A percentile compares a stretch with the other conserved stretches of the same genome.
phyloP scores from a whole-genome alignment of 2,888 invertebrate genomes.

The Acleris literana region DNA sequence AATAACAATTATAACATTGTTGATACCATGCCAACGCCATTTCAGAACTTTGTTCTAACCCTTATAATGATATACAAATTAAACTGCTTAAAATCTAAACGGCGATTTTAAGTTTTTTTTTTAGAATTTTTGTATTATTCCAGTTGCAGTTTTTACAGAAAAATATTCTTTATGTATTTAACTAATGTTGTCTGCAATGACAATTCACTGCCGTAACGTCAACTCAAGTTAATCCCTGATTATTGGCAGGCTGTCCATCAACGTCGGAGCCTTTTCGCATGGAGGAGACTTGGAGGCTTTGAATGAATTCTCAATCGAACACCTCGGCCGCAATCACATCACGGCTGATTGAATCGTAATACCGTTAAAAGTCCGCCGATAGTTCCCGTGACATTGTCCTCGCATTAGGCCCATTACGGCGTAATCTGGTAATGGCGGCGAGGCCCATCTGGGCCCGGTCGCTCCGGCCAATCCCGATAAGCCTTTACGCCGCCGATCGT shows the following conservation, averaged over 20 bases:
- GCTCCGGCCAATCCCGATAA: constrained; percentile 48
- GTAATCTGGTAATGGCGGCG: constrained; percentile 53
- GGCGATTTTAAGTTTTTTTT: too few relatives aligned
- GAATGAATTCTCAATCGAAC: constrained; percentile 13
- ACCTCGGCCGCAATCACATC: constrained; percentile 11
- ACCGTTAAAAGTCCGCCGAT: constrained; percentile 36
- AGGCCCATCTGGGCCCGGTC: constrained; percentile 37
- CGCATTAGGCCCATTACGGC: constrained; percentile 48
- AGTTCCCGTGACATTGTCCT: constrained; percentile 38
- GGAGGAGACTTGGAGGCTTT: neutral
- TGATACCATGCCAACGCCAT: too few relatives aligned
- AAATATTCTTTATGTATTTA: too few relatives aligned
- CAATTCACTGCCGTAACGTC: neutral
- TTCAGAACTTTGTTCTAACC: too few relatives aligned
- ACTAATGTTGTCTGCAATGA: neutral
- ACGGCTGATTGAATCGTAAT: constrained; percentile 25
- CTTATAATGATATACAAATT: too few relatives aligned
- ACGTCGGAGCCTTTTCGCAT: neutral
- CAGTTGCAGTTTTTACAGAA: too few relatives aligned
- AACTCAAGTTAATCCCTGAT: too few relatives aligned
- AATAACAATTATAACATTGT: too few relatives aligned
- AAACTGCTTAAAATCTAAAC: too few relatives aligned
- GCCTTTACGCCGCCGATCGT: constrained; percentile 42
- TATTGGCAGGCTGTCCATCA: neutral
- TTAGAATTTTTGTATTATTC: too few relatives aligned